A percentile compares a stretch with the other conserved stretches of the same genome.
These are phyloP conservation scores for Tarsius wallacei DNA, from an alignment of 2,797 vertebrate species.

Conservation along the genomic window DNA sequence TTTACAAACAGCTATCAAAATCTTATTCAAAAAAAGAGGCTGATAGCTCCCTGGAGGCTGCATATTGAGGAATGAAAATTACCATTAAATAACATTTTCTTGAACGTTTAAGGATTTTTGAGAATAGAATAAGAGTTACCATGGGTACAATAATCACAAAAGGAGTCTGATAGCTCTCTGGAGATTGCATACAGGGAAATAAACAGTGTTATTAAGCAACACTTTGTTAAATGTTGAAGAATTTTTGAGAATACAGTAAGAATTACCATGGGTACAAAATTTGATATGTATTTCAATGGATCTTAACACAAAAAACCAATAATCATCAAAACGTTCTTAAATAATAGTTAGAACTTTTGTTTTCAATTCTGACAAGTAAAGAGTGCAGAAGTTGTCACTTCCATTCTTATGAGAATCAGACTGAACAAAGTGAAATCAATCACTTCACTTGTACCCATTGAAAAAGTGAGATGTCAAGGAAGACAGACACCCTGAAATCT, in stretches of 20 bases:
- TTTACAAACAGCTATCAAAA: conserved; percentile 76
- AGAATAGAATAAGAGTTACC: conserved; percentile 76
- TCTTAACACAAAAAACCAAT: conserved; percentile 66
- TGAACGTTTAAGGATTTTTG: conserved; percentile 74
- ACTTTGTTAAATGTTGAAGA: conserved; percentile 80
- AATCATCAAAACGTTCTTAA: conserved; percentile 52
- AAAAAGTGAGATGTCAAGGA: background rate
- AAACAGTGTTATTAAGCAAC: conserved; percentile 81
- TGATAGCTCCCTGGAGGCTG: conserved; percentile 67
- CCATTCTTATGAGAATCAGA: background rate
- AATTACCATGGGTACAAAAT: conserved; percentile 63
- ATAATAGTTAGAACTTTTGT: conserved; percentile 40
- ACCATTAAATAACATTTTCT: conserved; percentile 79
- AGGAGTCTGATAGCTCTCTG: conserved; percentile 75
- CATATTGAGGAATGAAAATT: conserved; percentile 72
- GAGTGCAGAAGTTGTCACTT: background rate
- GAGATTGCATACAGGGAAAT: conserved; percentile 70
- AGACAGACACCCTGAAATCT: background rate
- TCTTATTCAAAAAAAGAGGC: conserved; percentile 67
- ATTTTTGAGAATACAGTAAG: conserved; percentile 64
- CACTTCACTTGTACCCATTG: background rate
- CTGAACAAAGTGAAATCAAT: background rate
- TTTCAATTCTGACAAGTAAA: conserved; percentile 14
- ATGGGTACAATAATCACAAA: conserved; percentile 78
- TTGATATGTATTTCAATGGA: conserved; percentile 45